These are phyloP conservation scores for Therioaphis trifolii DNA, from an alignment of 2,888 invertebrate genomes.

Conservation along the genomic window DNA sequence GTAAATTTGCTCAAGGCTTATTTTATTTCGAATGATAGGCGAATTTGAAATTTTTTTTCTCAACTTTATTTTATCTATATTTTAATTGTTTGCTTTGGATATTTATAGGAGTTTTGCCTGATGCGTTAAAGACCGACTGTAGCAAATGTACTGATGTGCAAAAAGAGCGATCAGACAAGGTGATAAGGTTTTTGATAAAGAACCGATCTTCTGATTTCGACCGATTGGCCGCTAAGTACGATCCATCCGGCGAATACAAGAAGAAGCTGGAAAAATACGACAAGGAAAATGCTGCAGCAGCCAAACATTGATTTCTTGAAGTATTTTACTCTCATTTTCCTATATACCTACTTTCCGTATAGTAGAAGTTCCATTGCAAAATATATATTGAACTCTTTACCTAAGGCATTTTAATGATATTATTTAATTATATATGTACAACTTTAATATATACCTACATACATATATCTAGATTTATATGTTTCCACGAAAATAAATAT, in stretches of 20 bases:
- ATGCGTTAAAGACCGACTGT: constrained; percentile 65
- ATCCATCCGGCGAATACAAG: constrained; percentile 65
- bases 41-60: too few relatives aligned
- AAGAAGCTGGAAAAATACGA: constrained; percentile 49
- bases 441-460: not conserved
- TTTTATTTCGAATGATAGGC: too few relatives aligned
- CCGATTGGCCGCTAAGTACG: constrained; percentile 65
- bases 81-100: too few relatives aligned
- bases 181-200: constrained; percentile 64
- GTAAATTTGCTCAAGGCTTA: too few relatives aligned
- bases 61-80: too few relatives aligned
- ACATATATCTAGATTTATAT: not conserved
- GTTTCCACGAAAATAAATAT: constrained; percentile 35
- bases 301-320: not conserved
- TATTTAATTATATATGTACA: not conserved
- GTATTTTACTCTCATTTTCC: not conserved
- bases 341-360: not conserved
- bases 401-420: too few relatives aligned
- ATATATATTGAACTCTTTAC: not conserved
- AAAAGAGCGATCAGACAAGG: constrained; percentile 65
- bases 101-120: constrained; percentile 65
- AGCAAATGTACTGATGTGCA: constrained; percentile 65
- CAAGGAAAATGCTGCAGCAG: not conserved
- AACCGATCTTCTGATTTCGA: constrained; percentile 65
- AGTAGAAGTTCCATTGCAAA: not conserved